A percentile compares a stretch with the other conserved stretches of the same genome.
Conservation (phyloP, 2,113 vertebrate species). For the Oceanodroma tethys region DNA sequence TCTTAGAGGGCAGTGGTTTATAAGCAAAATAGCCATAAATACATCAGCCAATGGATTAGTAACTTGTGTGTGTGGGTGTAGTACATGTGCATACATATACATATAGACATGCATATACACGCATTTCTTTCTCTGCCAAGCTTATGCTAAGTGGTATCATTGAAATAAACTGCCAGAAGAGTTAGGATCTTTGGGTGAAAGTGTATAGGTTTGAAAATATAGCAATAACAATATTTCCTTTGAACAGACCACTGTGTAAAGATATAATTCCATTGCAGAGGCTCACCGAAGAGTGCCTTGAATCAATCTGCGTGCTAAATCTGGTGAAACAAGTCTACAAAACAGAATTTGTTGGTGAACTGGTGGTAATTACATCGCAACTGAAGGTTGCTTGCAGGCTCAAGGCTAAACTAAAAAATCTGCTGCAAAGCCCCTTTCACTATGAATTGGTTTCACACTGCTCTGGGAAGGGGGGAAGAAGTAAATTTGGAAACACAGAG, state of each 20-base stretch:
- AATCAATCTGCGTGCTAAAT: background rate
- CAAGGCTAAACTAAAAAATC: background rate
- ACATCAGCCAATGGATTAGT: conserved; percentile 48
- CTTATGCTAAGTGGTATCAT: conserved; percentile 32
- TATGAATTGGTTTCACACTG: background rate
- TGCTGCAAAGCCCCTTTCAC: background rate
- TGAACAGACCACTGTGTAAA: background rate
- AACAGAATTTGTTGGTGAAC: background rate
- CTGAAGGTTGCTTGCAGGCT: background rate
- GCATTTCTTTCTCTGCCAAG: conserved; percentile 27
- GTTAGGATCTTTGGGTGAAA: conserved; percentile 62
- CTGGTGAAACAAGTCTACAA: background rate
- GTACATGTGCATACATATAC: conserved; percentile 41
- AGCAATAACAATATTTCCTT: conserved; percentile 4
- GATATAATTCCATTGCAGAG: background rate
- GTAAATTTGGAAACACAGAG: background rate
- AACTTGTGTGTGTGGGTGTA: conserved; percentile 24
- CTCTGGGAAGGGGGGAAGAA: background rate
- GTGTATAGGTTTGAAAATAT: conserved; percentile 10
- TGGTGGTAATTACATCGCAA: background rate
- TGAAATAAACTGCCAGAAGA: conserved; percentile 44
- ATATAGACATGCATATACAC: conserved; percentile 23
- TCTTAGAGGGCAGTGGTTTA: conserved; percentile 38
- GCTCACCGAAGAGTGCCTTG: background rate
- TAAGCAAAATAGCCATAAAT: conserved; percentile 54